Evolutionary conservation across 2,113 vertebrate genomes (phyloP), one percentile per base, ranked within the genome.

Genomic region (Hippolais icterina): DNA sequence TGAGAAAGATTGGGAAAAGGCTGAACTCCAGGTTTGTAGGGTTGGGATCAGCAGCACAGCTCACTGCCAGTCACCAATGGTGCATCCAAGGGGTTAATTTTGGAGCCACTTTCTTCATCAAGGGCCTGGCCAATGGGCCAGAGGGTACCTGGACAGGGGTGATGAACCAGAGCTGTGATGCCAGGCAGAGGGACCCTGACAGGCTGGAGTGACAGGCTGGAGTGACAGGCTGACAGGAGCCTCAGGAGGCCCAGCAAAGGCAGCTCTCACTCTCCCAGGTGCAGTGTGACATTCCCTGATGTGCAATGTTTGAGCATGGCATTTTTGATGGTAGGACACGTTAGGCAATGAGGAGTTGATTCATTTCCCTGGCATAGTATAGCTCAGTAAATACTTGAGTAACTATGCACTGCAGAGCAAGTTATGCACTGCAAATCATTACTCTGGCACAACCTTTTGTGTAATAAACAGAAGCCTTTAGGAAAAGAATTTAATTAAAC

Each of bases 401-500:
- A 89, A 47, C 35, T 42, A 9, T 53, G 65, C n/a, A n/a, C n/a
- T n/a, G 42, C 85, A 85, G 66, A 85, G 53, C 37, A 76, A 68
- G 72, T 85, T 60, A 59, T 71, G 35, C 49, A 72, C 19, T 1
- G 6, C 56, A 85, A 85, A 59, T 71, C 83, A 60, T 76, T 90
- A 72, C 27, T 76, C 84, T 60, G 83, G 57, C 57, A 83, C 47
- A 72, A 52, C 4, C 15, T 86, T 87, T 71, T 83, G 53, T 72
- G 37, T 56, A 92, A 76, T 72, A 76, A 79, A 52, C 12, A 90
- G 11, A 74, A 86, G 31, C 29, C 50, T 88, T 82, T 64, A 64
- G 83, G 66, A 72, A 86, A 88, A 53, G 11, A 83, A 85, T 87
- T 74, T 78, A 93, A 92, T 96, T 88, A 75, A 88, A 78, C 10